Conservation (phyloP, 2,797 vertebrate genomes). For the Rhynchotus rufescens region DNA sequence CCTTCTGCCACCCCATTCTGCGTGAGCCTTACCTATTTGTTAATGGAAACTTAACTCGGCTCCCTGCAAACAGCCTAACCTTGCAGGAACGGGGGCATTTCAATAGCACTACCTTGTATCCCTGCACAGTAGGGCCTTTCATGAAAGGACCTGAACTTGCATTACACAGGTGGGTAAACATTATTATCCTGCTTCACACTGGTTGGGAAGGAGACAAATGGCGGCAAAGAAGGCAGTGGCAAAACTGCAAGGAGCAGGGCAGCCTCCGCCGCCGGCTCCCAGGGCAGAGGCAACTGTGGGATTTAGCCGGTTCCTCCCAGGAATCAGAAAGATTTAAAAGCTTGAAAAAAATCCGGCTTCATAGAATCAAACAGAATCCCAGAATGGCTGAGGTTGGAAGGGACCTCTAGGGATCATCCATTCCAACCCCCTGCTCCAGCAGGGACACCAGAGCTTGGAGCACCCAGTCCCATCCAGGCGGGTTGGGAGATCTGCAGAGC, state of each 20-base stretch:
- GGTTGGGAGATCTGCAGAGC: too few relatives aligned
- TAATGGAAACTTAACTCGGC: not conserved
- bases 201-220: not conserved
- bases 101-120: not conserved
- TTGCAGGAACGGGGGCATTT: not conserved
- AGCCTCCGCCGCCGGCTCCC: not conserved
- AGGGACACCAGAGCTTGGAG: too few relatives aligned
- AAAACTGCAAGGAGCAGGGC: not conserved
- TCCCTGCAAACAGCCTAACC: not conserved
- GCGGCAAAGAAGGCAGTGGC: not conserved
- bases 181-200: constrained; percentile 27
- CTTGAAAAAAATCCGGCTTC: not conserved
- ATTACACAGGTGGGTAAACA: constrained; percentile 62
- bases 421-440: too few relatives aligned
- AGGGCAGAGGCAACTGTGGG: not conserved
- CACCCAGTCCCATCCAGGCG: too few relatives aligned
- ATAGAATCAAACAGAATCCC: too few relatives aligned
- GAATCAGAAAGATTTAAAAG: not conserved
- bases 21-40: not conserved
- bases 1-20: not conserved
- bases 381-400: too few relatives aligned
- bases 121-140: constrained; percentile 52
- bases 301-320: not conserved
- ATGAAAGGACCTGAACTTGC: constrained; percentile 8
- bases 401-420: too few relatives aligned